Evolutionary conservation across 2,113 vertebrate genomes (phyloP).

Genomic region (western clawed frog (Xenopus tropicalis)): DNA sequence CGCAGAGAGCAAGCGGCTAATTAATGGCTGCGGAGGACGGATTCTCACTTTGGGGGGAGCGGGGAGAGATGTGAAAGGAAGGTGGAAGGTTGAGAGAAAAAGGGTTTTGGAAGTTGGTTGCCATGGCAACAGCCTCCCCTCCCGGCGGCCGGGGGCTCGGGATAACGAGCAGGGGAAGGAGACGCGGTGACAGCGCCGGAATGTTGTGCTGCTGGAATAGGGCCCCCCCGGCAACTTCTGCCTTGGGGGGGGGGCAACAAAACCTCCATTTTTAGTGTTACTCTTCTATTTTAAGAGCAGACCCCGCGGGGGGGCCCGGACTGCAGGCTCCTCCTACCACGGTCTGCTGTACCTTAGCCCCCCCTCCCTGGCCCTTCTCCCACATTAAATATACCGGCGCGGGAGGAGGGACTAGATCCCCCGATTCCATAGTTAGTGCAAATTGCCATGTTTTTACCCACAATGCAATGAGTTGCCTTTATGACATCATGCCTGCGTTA

Average conservation of each 20-base stretch:
- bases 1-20: neutral
- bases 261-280: too few relatives aligned
- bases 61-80: neutral
- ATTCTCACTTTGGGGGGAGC: neutral
- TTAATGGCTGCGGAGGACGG: neutral
- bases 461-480: too few relatives aligned
- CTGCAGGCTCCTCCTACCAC: too few relatives aligned
- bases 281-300: too few relatives aligned
- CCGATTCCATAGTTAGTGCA: too few relatives aligned
- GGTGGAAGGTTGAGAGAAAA: conserved; percentile 3
- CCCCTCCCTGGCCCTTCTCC: too few relatives aligned
- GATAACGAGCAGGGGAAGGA: neutral
- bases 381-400: too few relatives aligned
- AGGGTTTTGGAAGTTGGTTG: conserved; percentile 11
- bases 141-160: neutral
- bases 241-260: neutral
- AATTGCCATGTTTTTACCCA: too few relatives aligned
- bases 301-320: too few relatives aligned
- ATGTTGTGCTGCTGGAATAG: neutral
- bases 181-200: conserved; percentile 12
- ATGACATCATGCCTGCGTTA: too few relatives aligned
- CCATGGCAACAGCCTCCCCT: conserved; percentile 18
- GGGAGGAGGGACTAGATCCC: too few relatives aligned
- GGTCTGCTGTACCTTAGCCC: too few relatives aligned
- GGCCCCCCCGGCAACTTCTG: conserved; percentile 3